These are phyloP conservation scores for Ptiloglossa arizonensis DNA, from an alignment of 1,140 invertebrate species.

Conservation along the genomic window DNA sequence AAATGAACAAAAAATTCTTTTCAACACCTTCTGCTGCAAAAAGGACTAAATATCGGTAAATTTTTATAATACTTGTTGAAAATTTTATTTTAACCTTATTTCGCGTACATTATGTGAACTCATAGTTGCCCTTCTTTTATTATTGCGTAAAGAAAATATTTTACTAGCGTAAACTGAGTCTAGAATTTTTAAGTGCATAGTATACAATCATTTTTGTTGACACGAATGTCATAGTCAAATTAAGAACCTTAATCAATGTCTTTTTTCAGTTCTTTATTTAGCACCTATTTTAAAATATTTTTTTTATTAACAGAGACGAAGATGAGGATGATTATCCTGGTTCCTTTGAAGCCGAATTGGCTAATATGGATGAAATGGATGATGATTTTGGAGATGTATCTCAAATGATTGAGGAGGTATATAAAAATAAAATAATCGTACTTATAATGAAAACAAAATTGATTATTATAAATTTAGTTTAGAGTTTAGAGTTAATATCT, in stretches of 20 bases:
- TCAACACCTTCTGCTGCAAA: slow-evolving; percentile 42
- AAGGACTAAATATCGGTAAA: slow-evolving; percentile 69
- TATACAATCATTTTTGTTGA: too few relatives aligned
- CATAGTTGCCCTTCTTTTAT: neutral
- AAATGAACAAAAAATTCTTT: slow-evolving; percentile 47
- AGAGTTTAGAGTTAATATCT: too few relatives aligned
- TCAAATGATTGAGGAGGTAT: slow-evolving; percentile 71
- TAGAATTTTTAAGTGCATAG: neutral
- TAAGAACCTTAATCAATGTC: neutral
- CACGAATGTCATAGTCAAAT: neutral
- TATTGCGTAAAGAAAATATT: neutral
- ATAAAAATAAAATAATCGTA: neutral
- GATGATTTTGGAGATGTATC: slow-evolving; percentile 80
- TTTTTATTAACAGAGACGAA: slow-evolving; percentile 28
- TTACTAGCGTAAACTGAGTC: neutral
- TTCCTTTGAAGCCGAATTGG: slow-evolving; percentile 85
- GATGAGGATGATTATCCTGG: slow-evolving; percentile 83
- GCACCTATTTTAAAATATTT: neutral
- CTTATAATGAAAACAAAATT: slow-evolving; percentile 28
- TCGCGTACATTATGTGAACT: neutral
- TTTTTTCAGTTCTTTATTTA: neutral
- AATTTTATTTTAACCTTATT: slow-evolving; percentile 26
- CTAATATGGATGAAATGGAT: slow-evolving; percentile 83
- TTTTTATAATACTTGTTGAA: neutral
- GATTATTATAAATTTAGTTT: too few relatives aligned